Conservation (phyloP, 2,888 invertebrate species). For the Alloscopus bannaensis region DNA sequence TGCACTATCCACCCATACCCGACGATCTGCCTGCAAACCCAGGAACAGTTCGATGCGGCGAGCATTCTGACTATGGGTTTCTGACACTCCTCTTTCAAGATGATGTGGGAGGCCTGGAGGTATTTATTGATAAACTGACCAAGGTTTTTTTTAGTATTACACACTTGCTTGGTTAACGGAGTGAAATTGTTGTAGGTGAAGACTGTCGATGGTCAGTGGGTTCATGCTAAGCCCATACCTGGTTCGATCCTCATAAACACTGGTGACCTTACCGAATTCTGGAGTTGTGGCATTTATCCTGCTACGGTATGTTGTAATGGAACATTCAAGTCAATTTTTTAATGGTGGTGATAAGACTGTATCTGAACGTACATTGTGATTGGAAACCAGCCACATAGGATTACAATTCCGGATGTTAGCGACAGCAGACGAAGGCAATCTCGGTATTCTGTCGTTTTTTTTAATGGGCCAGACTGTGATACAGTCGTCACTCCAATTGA, state of each 20-base stretch:
- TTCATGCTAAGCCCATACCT: slow-evolving; percentile 35
- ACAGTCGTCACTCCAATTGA: slow-evolving; percentile 37
- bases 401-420: slow-evolving; percentile 42
- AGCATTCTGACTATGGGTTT: slow-evolving; percentile 59
- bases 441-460: slow-evolving; percentile 49
- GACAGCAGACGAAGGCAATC: slow-evolving; percentile 16
- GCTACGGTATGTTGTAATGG: slow-evolving; percentile 48
- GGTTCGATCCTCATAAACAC: slow-evolving; percentile 55
- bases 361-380: too few species aligned
- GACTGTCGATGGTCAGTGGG: slow-evolving; percentile 48
- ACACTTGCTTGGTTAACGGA: too few species aligned
- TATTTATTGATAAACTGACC: slow-evolving; percentile 1
- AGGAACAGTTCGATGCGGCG: slow-evolving; percentile 44
- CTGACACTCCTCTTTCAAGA: slow-evolving; percentile 56
- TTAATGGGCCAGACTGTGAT: slow-evolving; percentile 43
- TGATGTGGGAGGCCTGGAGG: slow-evolving; percentile 46
- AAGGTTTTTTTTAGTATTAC: too few species aligned
- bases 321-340: too few species aligned
- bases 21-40: slow-evolving; percentile 2
- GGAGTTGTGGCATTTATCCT: slow-evolving; percentile 53
- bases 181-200: too few species aligned
- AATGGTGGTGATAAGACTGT: too few species aligned
- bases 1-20: slow-evolving; percentile 49
- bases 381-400: slow-evolving; percentile 57
- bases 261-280: slow-evolving; percentile 56